phyloP scores from a whole-genome alignment of 92 coral and sea anemone genomes.

The Phenganax stokvisi region DNA sequence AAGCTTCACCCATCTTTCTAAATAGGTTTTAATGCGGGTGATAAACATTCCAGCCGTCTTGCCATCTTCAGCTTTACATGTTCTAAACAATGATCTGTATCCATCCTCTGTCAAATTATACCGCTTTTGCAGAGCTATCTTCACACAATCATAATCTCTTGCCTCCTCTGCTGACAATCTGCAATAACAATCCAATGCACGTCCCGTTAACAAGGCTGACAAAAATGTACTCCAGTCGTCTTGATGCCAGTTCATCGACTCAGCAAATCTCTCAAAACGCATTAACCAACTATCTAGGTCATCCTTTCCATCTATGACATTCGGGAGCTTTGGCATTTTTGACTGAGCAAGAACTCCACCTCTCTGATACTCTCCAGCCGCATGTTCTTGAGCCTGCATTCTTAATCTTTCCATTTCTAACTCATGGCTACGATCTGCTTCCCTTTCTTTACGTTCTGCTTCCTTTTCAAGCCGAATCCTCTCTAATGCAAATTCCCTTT shows the following conservation, averaged over 20 bases:
- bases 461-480: too few relatives aligned
- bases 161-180: constrained; percentile 49
- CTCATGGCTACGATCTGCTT: too few relatives aligned
- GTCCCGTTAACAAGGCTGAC: constrained; percentile 50
- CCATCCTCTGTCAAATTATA: constrained; percentile 51
- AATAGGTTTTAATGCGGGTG: constrained; percentile 22
- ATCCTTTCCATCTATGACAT: constrained; percentile 51
- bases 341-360: not conserved
- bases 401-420: constrained; percentile 37
- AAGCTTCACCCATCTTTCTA: constrained; percentile 43
- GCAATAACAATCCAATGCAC: constrained; percentile 52
- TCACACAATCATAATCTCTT: constrained; percentile 37
- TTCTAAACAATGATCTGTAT: constrained; percentile 36
- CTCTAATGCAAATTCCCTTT: too few relatives aligned
- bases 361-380: not conserved
- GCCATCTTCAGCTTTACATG: constrained; percentile 39
- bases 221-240: constrained; percentile 46
- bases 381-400: not conserved
- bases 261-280: constrained; percentile 52
- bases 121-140: constrained; percentile 46
- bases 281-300: constrained; percentile 48
- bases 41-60: constrained; percentile 47
- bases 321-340: constrained; percentile 53
- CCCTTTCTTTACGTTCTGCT: too few relatives aligned
- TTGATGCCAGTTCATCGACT: constrained; percentile 44